phyloP scores from a whole-genome alignment of 2,888 invertebrate species.

The Pheosia gnoma region DNA sequence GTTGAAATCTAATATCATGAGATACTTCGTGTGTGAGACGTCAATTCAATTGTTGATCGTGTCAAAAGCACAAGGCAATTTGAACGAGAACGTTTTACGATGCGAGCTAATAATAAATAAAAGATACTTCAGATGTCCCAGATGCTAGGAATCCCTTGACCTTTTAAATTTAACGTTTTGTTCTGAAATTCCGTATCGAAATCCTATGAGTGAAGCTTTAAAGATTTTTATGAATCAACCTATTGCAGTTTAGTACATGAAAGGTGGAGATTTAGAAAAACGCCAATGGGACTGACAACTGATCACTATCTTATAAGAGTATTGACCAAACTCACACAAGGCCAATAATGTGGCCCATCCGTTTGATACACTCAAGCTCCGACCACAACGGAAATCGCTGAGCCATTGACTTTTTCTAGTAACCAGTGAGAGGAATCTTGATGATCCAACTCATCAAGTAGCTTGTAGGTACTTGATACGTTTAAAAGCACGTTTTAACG shows the following conservation, averaged over 20 bases:
- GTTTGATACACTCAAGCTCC: constrained; percentile 37
- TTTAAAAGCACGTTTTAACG: constrained; percentile 33
- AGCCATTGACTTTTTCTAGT: constrained; percentile 60
- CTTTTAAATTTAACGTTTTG: too few relatives aligned
- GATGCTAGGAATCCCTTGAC: too few relatives aligned
- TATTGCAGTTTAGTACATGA: too few relatives aligned
- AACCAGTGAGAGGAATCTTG: constrained; percentile 50
- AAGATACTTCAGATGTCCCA: too few relatives aligned
- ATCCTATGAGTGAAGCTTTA: too few relatives aligned
- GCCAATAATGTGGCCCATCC: constrained; percentile 35
- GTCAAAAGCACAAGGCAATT: not conserved
- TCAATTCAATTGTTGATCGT: not conserved
- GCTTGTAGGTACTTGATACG: constrained; percentile 21
- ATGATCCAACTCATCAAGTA: constrained; percentile 36
- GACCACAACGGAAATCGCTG: constrained; percentile 68
- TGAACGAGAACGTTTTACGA: not conserved
- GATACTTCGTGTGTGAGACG: not conserved
- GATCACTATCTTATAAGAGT: not conserved
- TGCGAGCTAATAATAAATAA: too few relatives aligned
- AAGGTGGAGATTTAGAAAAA: too few relatives aligned
- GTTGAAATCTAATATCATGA: constrained; percentile 1
- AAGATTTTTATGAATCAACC: too few relatives aligned
- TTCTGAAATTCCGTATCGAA: too few relatives aligned
- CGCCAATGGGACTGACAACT: too few relatives aligned
- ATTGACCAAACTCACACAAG: constrained; percentile 11